Evolutionary conservation across 2,113 vertebrate species (phyloP).

Genomic region (Saccopteryx bilineata): DNA sequence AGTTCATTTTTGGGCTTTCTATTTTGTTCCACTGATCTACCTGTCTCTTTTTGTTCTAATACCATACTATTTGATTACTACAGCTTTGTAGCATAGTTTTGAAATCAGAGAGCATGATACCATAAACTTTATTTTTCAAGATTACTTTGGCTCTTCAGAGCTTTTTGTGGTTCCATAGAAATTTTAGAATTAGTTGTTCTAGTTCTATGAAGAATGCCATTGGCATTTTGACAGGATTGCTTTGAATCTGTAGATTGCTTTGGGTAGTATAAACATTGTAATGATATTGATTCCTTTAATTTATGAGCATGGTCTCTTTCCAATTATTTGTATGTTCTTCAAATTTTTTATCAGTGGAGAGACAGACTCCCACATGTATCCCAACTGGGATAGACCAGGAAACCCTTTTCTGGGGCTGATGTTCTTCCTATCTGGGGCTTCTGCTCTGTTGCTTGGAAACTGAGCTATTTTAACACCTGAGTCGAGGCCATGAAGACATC

Average conservation of each 20-base stretch:
- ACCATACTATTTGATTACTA: neutral
- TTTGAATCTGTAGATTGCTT: neutral
- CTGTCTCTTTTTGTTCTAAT: neutral
- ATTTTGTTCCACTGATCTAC: neutral
- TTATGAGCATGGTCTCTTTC: neutral
- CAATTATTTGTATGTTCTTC: neutral
- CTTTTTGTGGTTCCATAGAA: neutral
- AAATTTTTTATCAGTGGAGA: neutral
- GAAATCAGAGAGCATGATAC: neutral
- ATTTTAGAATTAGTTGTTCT: neutral
- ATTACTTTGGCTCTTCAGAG: neutral
- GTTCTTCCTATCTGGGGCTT: too few species aligned
- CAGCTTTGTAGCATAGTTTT: neutral
- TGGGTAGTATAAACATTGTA: neutral
- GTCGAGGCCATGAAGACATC: too few species aligned
- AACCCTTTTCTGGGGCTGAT: too few species aligned
- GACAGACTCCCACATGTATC: too few species aligned
- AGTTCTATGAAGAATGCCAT: too few species aligned
- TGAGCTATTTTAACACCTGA: too few species aligned
- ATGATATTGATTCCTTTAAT: neutral
- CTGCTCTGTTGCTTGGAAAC: too few species aligned
- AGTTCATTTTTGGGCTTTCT: neutral
- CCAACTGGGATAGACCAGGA: too few species aligned
- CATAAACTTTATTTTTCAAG: neutral
- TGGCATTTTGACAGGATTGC: too few species aligned